phyloP scores from a whole-genome alignment of 2,797 vertebrate species.

The Leucoraja ocellata region DNA sequence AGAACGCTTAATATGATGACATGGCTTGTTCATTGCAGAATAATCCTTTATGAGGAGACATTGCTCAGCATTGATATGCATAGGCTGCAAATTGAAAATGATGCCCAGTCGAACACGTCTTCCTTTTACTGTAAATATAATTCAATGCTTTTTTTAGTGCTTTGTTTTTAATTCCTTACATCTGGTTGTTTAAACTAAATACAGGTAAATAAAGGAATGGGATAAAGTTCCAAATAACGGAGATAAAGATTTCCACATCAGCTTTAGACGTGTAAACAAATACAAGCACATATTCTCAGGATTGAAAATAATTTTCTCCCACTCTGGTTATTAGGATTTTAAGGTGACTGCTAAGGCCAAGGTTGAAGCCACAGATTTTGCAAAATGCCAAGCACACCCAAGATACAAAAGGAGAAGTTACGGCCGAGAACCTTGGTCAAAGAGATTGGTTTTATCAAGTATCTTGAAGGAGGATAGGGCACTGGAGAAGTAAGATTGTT shows the following conservation, averaged over 20 bases:
- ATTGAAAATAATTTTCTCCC: no score
- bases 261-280: background rate
- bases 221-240: no score
- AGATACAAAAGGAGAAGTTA: background rate
- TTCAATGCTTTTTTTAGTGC: background rate
- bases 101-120: background rate
- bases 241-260: no score
- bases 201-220: no score
- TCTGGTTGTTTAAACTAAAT: background rate
- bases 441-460: background rate
- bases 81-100: conserved; percentile 13
- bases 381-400: no score
- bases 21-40: background rate
- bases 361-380: no score
- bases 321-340: no score
- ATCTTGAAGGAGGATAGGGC: background rate
- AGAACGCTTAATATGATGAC: conserved; percentile 34
- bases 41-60: conserved; percentile 22
- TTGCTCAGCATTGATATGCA: background rate
- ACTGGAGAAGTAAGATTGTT: background rate
- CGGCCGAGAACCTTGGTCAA: background rate
- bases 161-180: no score
- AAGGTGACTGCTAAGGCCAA: no score
- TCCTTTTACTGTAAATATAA: conserved; percentile 6
- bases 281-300: no score